Percentiles rank a stretch among this genome's conserved stretches.
Conservation (phyloP, 2,797 vertebrate species). For the Micropoecilia bifurca region DNA sequence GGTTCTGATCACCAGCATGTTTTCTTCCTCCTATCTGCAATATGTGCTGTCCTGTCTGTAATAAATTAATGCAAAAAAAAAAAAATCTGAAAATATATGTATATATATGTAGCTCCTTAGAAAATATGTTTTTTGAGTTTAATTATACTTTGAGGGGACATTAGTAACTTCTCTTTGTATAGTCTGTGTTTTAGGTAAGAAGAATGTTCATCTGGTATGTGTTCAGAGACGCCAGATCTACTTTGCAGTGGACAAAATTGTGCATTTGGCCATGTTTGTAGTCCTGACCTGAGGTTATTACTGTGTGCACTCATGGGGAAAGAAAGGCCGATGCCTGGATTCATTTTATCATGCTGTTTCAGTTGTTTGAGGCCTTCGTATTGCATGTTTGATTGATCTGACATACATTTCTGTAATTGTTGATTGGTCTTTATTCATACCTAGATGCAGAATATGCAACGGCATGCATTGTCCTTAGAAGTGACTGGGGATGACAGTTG, state of each 20-base stretch:
- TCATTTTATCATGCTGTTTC: conserved; percentile 14
- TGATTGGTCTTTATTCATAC: conserved; percentile 15
- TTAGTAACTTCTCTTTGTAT: not conserved
- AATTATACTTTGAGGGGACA: not conserved
- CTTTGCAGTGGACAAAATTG: conserved; percentile 27
- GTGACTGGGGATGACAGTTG: not conserved
- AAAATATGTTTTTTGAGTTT: not conserved
- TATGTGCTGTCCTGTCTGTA: not conserved
- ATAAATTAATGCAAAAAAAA: not conserved
- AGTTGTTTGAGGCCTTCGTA: conserved; percentile 16
- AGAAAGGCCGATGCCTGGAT: conserved; percentile 19
- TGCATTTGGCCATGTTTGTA: conserved; percentile 22
- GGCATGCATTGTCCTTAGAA: not conserved
- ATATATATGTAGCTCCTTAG: not conserved
- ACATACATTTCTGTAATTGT: conserved; percentile 18
- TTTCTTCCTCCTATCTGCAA: not conserved
- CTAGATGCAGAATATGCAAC: conserved; percentile 15
- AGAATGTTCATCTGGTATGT: conserved; percentile 2
- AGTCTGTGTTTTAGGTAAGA: conserved; percentile 14
- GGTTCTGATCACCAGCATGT: not conserved
- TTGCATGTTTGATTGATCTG: conserved; percentile 14
- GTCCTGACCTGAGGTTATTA: conserved; percentile 42
- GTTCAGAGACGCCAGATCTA: conserved; percentile 12
- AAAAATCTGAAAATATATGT: not conserved
- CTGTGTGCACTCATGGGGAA: conserved; percentile 36